These are phyloP conservation scores for Acanthosoma haemorrhoidale DNA, from an alignment of 2,888 invertebrate genomes.

Conservation along the genomic window DNA sequence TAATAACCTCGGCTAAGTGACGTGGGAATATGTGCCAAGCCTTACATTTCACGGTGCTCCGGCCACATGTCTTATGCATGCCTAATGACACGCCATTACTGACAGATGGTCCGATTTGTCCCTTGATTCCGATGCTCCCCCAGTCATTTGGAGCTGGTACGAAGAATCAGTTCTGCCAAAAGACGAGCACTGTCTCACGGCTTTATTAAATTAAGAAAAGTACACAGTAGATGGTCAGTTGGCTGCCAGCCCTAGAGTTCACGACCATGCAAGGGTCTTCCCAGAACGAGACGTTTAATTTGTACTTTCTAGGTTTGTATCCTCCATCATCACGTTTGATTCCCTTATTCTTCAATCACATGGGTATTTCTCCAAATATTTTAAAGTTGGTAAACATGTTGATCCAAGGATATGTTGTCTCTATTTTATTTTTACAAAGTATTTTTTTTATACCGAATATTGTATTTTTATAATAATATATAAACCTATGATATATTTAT, in stretches of 20 bases:
- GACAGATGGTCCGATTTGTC: not conserved
- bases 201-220: constrained; percentile 8
- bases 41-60: no score
- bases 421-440: no score
- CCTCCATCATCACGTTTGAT: no score
- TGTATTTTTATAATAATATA: no score
- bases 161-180: not conserved
- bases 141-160: not conserved
- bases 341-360: no score
- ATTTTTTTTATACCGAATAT: no score
- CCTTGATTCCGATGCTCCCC: not conserved
- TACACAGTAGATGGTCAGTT: not conserved
- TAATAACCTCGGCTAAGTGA: not conserved
- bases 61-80: not conserved
- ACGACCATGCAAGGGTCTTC: not conserved
- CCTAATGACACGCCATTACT: not conserved
- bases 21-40: not conserved
- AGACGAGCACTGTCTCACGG: not conserved
- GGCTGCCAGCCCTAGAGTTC: not conserved
- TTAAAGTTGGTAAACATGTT: no score
- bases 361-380: no score
- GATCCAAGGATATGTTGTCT: no score
- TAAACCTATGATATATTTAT: no score
- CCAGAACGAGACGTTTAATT: no score
- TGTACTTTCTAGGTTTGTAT: no score